Conservation (phyloP, 2,113 vertebrate species). For the Malaclemys terrapin region DNA sequence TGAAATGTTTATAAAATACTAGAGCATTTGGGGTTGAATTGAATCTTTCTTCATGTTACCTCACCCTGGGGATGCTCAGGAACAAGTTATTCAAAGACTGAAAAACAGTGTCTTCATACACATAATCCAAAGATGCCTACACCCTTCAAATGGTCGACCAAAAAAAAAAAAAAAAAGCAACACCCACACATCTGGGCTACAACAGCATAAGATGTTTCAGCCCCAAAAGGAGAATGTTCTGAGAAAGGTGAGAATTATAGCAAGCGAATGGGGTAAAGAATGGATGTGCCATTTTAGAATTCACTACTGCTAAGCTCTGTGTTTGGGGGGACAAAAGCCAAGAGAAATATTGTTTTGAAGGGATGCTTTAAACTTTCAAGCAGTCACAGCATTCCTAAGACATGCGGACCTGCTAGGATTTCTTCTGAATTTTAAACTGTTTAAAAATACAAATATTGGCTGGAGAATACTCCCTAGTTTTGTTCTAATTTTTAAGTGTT, state of each 20-base stretch:
- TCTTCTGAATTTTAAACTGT: neutral
- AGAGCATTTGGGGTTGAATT: neutral
- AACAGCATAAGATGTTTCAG: rapidly evolving
- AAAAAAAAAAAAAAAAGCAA: neutral
- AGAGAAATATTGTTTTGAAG: rapidly evolving
- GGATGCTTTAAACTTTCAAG: neutral
- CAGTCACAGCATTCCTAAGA: neutral
- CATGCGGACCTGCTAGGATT: neutral
- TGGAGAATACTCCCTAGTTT: neutral
- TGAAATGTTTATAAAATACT: neutral
- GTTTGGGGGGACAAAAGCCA: neutral
- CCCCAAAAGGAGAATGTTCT: neutral
- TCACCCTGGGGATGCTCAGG: neutral
- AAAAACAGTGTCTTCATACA: neutral
- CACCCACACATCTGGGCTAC: neutral
- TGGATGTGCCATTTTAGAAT: neutral
- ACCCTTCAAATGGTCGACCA: neutral
- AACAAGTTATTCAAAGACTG: neutral
- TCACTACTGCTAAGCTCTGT: neutral
- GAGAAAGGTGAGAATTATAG: neutral
- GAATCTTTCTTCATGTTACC: neutral
- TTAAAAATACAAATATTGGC: neutral
- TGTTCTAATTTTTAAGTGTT: rapidly evolving
- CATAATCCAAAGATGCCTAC: rapidly evolving
- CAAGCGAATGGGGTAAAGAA: neutral